phyloP scores from a whole-genome alignment of 2,888 invertebrate species.

The Oscheius myriophilus region DNA sequence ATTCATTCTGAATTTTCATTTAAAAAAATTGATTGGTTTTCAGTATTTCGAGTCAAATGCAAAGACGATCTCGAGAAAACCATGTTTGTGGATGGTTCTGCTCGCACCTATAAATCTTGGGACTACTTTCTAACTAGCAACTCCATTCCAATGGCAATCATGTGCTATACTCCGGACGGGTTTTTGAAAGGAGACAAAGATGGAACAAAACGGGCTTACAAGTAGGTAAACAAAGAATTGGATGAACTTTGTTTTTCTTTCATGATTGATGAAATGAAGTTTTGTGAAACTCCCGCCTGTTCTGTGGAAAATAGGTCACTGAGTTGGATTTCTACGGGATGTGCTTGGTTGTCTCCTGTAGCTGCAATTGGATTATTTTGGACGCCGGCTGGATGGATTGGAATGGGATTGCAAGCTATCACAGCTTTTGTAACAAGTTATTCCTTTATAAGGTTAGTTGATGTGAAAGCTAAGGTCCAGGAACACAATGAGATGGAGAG shows the following conservation, averaged over 20 bases:
- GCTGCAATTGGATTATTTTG: no score
- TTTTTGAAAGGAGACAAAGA: slow-evolving; percentile 3
- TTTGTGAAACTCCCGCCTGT: slow-evolving; percentile 11
- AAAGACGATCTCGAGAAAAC: neutral
- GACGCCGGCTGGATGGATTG: slow-evolving; percentile 7
- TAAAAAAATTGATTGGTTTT: no score
- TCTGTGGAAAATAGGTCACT: neutral
- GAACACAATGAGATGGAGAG: no score
- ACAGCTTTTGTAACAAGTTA: neutral
- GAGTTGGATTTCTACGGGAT: neutral
- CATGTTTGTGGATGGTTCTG: neutral
- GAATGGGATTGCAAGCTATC: neutral
- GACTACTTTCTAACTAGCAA: slow-evolving; percentile 2
- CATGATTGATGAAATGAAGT: neutral
- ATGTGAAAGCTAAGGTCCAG: no score
- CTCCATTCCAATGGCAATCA: slow-evolving; percentile 12
- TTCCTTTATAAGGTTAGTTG: neutral
- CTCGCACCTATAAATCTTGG: neutral
- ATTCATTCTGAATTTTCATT: no score
- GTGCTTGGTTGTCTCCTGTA: no score
- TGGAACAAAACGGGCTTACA: neutral
- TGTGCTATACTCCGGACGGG: slow-evolving; percentile 18
- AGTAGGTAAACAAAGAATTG: no score
- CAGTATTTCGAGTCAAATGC: slow-evolving; percentile 19
- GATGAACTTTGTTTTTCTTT: neutral